These are phyloP conservation scores for Morphnarchus princeps DNA, from an alignment of 2,113 vertebrate genomes.

Conservation along the genomic window DNA sequence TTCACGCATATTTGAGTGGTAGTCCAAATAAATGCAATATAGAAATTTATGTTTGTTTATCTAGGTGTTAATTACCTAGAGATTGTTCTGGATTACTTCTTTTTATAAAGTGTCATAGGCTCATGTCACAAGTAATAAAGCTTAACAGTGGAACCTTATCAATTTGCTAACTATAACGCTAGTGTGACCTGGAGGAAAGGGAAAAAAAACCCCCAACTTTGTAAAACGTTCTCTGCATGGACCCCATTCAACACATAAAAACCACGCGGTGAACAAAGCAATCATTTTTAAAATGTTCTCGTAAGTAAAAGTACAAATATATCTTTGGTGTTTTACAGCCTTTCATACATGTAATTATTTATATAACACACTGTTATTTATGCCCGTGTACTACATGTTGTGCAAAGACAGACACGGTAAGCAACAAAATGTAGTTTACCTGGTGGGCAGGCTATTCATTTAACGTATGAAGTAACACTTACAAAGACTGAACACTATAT, in stretches of 20 bases:
- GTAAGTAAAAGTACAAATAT: slow-evolving; percentile 71
- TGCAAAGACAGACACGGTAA: slow-evolving; percentile 37
- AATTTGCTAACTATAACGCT: slow-evolving; percentile 76
- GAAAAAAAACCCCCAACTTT: slow-evolving; percentile 48
- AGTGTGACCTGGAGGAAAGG: slow-evolving; percentile 68
- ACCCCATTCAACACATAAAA: slow-evolving; percentile 51
- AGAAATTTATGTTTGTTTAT: slow-evolving; percentile 99
- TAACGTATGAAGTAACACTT: not conserved
- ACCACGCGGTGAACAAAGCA: slow-evolving; percentile 57
- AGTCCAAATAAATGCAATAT: slow-evolving; percentile 99
- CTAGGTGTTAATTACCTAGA: slow-evolving; percentile 99
- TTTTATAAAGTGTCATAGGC: slow-evolving; percentile 91
- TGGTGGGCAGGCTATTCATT: slow-evolving; percentile 37
- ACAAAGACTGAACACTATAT: not conserved
- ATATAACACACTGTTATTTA: slow-evolving; percentile 73
- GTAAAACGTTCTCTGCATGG: slow-evolving; percentile 47
- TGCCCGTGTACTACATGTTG: slow-evolving; percentile 38
- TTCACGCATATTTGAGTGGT: slow-evolving; percentile 99
- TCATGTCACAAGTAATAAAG: slow-evolving; percentile 91
- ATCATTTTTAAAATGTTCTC: slow-evolving; percentile 70
- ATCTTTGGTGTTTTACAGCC: slow-evolving; percentile 73
- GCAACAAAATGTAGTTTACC: slow-evolving; percentile 60
- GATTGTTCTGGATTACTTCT: slow-evolving; percentile 97
- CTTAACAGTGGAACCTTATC: slow-evolving; percentile 86
- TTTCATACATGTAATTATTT: slow-evolving; percentile 73